A percentile compares a stretch with the other conserved stretches of the same genome.
These are phyloP conservation scores for Drosophila ambigua DNA, from an alignment of 1,140 invertebrate genomes.

Conservation along the genomic window DNA sequence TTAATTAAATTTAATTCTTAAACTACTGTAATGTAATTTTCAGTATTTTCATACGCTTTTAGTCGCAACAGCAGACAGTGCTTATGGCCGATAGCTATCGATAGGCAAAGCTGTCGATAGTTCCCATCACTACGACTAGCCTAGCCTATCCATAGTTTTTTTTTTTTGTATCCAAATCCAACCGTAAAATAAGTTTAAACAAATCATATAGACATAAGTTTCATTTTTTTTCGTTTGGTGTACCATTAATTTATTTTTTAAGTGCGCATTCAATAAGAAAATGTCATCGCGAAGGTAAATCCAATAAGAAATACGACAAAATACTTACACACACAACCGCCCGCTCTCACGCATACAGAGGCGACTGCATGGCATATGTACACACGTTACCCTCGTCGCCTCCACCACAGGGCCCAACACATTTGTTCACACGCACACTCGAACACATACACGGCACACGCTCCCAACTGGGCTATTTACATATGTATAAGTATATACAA, in stretches of 20 bases:
- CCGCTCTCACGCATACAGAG: conserved; percentile 11
- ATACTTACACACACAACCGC: conserved; percentile 46
- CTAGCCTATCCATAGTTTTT: conserved; percentile 55
- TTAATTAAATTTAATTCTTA: too few species aligned
- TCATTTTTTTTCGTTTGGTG: conserved; percentile 77
- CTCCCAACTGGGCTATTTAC: conserved; percentile 73
- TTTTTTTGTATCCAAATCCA: conserved; percentile 72
- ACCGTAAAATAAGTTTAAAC: conserved; percentile 74
- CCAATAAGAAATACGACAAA: conserved; percentile 74
- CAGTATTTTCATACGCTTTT: too few species aligned
- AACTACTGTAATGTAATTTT: too few species aligned
- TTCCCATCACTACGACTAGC: conserved; percentile 21
- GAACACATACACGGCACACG: conserved; percentile 35
- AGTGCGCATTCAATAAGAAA: conserved; percentile 79
- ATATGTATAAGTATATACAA: conserved; percentile 78
- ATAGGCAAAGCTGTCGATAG: not conserved
- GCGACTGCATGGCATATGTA: conserved; percentile 35
- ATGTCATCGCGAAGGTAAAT: conserved; percentile 81
- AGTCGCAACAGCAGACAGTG: too few species aligned
- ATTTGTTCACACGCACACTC: conserved; percentile 11
- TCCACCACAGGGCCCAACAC: not conserved
- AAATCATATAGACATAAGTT: conserved; percentile 75
- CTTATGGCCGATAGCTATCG: not conserved
- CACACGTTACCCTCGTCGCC: conserved; percentile 17
- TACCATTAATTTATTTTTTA: conserved; percentile 78